Conservation (phyloP, 2,888 invertebrate genomes). For the Neuroscelio doddi region DNA sequence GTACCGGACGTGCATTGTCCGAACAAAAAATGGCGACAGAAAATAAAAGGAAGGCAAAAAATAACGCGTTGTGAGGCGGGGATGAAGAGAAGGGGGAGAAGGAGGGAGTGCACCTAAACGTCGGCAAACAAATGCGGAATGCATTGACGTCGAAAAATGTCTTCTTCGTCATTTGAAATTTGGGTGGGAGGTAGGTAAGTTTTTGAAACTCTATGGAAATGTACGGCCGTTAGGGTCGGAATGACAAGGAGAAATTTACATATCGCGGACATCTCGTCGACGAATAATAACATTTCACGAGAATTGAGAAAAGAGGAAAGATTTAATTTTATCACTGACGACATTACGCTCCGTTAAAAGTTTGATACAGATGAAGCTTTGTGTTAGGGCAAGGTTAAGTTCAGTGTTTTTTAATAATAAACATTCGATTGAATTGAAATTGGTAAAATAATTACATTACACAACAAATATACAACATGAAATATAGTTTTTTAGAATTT, state of each 20-base stretch:
- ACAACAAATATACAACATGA: too few species aligned
- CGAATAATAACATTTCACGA: background rate
- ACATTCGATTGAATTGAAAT: too few species aligned
- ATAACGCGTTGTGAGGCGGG: background rate
- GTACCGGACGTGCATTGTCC: slow-evolving; percentile 41
- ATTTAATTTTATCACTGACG: too few species aligned
- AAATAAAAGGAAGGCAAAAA: slow-evolving; percentile 12
- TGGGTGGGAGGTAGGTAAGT: background rate
- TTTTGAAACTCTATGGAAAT: slow-evolving; percentile 2
- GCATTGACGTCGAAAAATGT: slow-evolving; percentile 1
- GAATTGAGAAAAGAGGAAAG: too few species aligned
- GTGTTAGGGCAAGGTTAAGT: too few species aligned
- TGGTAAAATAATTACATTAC: too few species aligned
- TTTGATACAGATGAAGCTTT: too few species aligned
- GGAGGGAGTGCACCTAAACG: slow-evolving; percentile 13
- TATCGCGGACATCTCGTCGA: slow-evolving; percentile 1
- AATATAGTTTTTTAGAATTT: too few species aligned
- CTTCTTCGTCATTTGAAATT: slow-evolving; percentile 1
- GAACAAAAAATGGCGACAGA: slow-evolving; percentile 29
- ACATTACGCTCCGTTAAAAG: too few species aligned
- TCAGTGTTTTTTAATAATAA: too few species aligned
- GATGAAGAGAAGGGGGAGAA: background rate
- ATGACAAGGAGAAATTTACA: slow-evolving; percentile 1
- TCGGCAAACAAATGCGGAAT: slow-evolving; percentile 17
- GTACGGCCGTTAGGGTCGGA: background rate